Evolutionary conservation across 35 echinoderm and acorn worm species (phyloP).

Genomic region (Ophioderma brevispina): DNA sequence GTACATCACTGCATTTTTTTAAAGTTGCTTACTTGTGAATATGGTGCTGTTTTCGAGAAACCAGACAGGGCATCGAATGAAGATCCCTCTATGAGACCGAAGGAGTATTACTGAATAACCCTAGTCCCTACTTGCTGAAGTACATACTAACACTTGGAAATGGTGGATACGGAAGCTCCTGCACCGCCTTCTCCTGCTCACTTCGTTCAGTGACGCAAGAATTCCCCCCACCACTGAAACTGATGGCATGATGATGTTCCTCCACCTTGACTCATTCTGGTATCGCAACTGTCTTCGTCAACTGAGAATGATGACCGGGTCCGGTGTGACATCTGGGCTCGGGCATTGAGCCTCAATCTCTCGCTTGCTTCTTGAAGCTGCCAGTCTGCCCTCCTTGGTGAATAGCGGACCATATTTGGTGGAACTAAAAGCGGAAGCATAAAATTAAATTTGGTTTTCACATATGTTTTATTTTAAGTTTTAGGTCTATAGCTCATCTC

Average conservation of each 20-base stretch:
- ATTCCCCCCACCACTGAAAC: constrained; percentile 3
- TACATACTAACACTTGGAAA: constrained; percentile 63
- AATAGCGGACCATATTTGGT: constrained; percentile 72
- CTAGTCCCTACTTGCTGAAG: no score
- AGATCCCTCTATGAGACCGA: no score
- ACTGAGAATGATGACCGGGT: constrained; percentile 21
- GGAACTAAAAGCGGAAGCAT: constrained; percentile 25
- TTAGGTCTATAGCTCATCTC: no score
- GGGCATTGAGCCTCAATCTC: constrained; percentile 5
- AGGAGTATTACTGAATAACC: no score
- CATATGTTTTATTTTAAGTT: no score
- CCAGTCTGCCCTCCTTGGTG: constrained; percentile 73
- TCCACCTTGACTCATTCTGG: neutral
- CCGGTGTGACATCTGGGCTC: neutral
- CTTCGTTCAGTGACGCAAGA: neutral
- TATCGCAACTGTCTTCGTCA: constrained; percentile 33
- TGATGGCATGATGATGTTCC: neutral
- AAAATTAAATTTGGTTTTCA: neutral
- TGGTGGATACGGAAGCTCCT: constrained; percentile 3
- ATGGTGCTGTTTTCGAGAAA: no score
- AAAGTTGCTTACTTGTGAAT: no score
- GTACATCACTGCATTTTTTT: no score
- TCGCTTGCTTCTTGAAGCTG: constrained; percentile 61
- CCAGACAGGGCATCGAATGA: no score
- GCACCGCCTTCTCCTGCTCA: neutral